These are phyloP conservation scores for Formica selysi DNA, from an alignment of 1,140 invertebrate genomes.

Conservation along the genomic window DNA sequence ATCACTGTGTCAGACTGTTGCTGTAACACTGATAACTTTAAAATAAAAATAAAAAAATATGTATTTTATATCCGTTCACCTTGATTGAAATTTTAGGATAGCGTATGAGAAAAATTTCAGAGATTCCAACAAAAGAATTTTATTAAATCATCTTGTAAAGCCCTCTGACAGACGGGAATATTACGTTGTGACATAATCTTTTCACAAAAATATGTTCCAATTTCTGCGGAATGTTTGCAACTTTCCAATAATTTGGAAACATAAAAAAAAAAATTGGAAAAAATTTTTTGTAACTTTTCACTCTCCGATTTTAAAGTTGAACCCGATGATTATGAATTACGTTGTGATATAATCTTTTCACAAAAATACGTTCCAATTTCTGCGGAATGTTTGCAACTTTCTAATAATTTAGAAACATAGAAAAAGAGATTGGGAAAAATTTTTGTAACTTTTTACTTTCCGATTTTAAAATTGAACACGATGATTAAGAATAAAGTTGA, in stretches of 20 bases:
- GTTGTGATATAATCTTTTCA: background rate
- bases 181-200: background rate
- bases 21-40: constrained; percentile 26
- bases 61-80: constrained; percentile 2
- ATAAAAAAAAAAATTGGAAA: background rate
- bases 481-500: background rate
- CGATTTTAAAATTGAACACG: background rate
- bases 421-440: background rate
- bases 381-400: background rate
- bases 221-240: background rate
- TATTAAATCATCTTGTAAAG: background rate
- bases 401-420: background rate
- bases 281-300: background rate
- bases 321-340: background rate
- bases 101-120: background rate
- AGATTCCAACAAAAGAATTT: background rate
- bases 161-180: background rate
- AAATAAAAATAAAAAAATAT: constrained; percentile 39
- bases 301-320: background rate
- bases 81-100: background rate
- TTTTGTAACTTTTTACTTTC: background rate
- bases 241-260: background rate
- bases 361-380: background rate
- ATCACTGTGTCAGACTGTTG: constrained; percentile 57
- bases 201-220: background rate